These are phyloP conservation scores for Thecophora atra DNA, from an alignment of 2,888 invertebrate species.

Conservation along the genomic window DNA sequence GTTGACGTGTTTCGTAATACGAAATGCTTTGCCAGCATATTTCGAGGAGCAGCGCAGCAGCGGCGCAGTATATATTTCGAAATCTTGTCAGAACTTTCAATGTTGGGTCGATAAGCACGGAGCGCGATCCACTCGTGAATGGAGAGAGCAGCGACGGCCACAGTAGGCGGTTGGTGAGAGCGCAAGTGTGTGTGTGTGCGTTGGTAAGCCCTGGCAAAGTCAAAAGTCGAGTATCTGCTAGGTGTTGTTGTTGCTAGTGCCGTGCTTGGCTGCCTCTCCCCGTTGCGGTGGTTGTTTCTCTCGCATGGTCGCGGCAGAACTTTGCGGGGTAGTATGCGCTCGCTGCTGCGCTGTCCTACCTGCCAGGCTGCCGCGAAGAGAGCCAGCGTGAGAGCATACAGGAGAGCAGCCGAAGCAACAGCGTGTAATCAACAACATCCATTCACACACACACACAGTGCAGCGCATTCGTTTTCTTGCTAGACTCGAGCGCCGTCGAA, in stretches of 20 bases:
- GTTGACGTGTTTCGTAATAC: slow-evolving; percentile 62
- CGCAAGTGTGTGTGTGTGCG: neutral
- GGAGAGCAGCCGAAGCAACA: slow-evolving; percentile 2
- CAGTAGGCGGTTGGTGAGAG: slow-evolving; percentile 7
- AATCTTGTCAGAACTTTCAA: slow-evolving; percentile 42
- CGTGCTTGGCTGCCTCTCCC: neutral
- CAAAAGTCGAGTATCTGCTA: neutral
- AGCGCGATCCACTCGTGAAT: slow-evolving; percentile 8
- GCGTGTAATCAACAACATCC: neutral
- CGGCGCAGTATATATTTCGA: slow-evolving; percentile 39
- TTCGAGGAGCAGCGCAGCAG: slow-evolving; percentile 36
- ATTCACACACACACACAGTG: slow-evolving; percentile 2
- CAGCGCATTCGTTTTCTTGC: slow-evolving; percentile 33
- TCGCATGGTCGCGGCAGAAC: slow-evolving; percentile 14
- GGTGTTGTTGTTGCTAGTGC: slow-evolving; percentile 16
- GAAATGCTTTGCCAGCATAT: slow-evolving; percentile 56
- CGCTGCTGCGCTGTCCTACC: slow-evolving; percentile 9
- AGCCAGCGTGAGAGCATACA: neutral
- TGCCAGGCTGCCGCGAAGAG: slow-evolving; percentile 6
- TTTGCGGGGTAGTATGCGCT: too few relatives aligned
- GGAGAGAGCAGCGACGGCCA: neutral
- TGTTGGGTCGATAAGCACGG: slow-evolving; percentile 33
- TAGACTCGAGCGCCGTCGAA: slow-evolving; percentile 27
- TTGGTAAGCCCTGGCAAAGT: slow-evolving; percentile 19
- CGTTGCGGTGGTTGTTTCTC: neutral